phyloP scores from a whole-genome alignment of 2,113 vertebrate species.

The Crotalus viridis region DNA sequence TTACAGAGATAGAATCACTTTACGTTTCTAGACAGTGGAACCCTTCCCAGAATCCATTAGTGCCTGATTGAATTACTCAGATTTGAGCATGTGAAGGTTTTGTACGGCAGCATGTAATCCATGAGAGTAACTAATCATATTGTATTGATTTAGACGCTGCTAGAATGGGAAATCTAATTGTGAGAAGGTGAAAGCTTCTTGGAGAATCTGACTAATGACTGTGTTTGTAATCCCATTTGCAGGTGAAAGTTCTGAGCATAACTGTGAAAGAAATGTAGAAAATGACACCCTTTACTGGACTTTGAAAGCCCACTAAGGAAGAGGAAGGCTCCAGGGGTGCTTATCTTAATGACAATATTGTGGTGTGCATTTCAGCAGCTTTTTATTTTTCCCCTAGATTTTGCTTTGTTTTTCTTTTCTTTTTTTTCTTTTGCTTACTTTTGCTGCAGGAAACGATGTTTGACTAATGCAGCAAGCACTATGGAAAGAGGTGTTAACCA shows the following conservation, averaged over 20 bases:
- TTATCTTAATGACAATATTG: constrained; percentile 24
- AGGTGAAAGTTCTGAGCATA: constrained; percentile 73
- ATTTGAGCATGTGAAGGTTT: constrained; percentile 75
- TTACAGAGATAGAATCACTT: constrained; percentile 69
- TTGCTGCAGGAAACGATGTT: neutral
- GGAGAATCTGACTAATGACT: constrained; percentile 76
- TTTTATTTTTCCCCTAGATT: constrained; percentile 2
- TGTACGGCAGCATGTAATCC: constrained; percentile 76
- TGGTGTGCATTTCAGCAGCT: constrained; percentile 21
- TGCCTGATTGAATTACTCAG: constrained; percentile 76
- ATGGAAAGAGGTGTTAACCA: neutral
- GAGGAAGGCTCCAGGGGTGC: neutral
- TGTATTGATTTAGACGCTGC: constrained; percentile 79
- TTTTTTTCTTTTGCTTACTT: neutral
- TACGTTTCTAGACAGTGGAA: constrained; percentile 73
- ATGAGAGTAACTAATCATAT: constrained; percentile 76
- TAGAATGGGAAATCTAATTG: constrained; percentile 77
- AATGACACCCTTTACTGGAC: constrained; percentile 8
- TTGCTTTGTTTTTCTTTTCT: neutral
- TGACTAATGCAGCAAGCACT: neutral
- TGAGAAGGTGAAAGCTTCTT: constrained; percentile 76
- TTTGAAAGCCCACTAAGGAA: constrained; percentile 27
- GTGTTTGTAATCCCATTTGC: constrained; percentile 78
- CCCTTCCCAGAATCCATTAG: constrained; percentile 75
- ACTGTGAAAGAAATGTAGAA: constrained; percentile 63